A percentile compares a stretch with the other conserved stretches of the same genome.
Evolutionary conservation across 1,140 invertebrate species (phyloP).

Genomic region (Fopius arisanus): DNA sequence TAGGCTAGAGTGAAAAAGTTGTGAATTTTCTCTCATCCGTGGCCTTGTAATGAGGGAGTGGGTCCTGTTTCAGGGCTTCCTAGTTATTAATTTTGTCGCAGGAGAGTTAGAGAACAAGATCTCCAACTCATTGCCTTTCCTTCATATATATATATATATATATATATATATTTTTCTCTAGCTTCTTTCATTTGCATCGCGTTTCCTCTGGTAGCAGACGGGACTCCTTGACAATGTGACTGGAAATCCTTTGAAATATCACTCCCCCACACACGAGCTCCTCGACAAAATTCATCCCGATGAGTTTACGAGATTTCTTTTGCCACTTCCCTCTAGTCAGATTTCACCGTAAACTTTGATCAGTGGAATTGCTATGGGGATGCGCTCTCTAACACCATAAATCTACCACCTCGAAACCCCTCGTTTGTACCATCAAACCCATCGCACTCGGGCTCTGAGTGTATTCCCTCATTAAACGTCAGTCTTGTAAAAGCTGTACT

Average conservation of each 20-base stretch:
- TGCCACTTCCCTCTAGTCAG: neutral
- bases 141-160: too few relatives aligned
- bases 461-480: neutral
- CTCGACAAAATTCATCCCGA: too few relatives aligned
- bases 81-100: slow-evolving; percentile 17
- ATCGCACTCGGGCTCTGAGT: neutral
- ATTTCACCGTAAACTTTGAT: neutral
- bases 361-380: neutral
- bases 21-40: neutral
- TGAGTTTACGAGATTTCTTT: neutral
- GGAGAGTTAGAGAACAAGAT: neutral
- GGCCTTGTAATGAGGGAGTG: slow-evolving; percentile 20
- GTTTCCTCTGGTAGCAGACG: neutral
- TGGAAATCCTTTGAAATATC: neutral
- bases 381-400: neutral
- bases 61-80: slow-evolving; percentile 22
- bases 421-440: neutral
- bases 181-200: too few relatives aligned
- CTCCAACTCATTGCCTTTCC: too few relatives aligned
- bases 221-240: neutral
- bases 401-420: neutral
- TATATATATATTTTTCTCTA: too few relatives aligned
- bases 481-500: neutral
- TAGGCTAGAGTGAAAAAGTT: slow-evolving; percentile 20
- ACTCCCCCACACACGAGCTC: neutral